Evolutionary conservation across 2,888 invertebrate genomes (phyloP).

Genomic region (Arctia plantaginis): DNA sequence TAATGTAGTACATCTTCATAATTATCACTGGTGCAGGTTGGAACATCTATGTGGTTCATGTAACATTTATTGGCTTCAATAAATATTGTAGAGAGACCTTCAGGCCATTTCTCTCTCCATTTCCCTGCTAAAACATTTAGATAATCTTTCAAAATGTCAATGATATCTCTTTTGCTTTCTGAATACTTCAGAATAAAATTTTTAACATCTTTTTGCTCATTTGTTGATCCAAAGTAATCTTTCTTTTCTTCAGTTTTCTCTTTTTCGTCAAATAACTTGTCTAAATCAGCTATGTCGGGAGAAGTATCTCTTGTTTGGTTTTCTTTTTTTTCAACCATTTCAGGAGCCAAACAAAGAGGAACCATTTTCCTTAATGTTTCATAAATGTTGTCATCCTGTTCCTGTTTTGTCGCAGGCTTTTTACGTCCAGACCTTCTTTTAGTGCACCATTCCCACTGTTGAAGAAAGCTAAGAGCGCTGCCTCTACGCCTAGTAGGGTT

Average conservation of each 20-base stretch:
- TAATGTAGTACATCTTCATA: constrained; percentile 71
- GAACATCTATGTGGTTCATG: constrained; percentile 78
- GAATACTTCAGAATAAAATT: constrained; percentile 87
- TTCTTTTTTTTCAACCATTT: constrained; percentile 72
- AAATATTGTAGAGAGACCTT: constrained; percentile 85
- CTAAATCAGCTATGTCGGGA: constrained; percentile 88
- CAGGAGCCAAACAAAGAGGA: constrained; percentile 86
- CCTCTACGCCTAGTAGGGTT: constrained; percentile 88
- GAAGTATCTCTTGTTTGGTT: constrained; percentile 84
- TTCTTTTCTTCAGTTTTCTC: constrained; percentile 61
- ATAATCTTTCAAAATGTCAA: constrained; percentile 87
- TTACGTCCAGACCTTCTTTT: constrained; percentile 85
- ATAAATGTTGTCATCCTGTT: constrained; percentile 87
- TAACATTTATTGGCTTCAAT: constrained; percentile 87
- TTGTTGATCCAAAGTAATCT: constrained; percentile 89
- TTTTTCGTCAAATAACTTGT: constrained; percentile 87
- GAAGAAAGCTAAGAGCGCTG: constrained; percentile 90
- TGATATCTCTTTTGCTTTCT: constrained; percentile 85
- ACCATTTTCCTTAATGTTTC: constrained; percentile 89
- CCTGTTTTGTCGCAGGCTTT: constrained; percentile 67
- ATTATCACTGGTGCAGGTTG: constrained; percentile 72
- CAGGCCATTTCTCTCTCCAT: constrained; percentile 89
- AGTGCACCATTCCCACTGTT: constrained; percentile 93
- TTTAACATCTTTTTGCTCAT: constrained; percentile 88
- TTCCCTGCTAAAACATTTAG: constrained; percentile 86